Conservation (phyloP, 2,888 invertebrate genomes). For the Mythimna impura region DNA sequence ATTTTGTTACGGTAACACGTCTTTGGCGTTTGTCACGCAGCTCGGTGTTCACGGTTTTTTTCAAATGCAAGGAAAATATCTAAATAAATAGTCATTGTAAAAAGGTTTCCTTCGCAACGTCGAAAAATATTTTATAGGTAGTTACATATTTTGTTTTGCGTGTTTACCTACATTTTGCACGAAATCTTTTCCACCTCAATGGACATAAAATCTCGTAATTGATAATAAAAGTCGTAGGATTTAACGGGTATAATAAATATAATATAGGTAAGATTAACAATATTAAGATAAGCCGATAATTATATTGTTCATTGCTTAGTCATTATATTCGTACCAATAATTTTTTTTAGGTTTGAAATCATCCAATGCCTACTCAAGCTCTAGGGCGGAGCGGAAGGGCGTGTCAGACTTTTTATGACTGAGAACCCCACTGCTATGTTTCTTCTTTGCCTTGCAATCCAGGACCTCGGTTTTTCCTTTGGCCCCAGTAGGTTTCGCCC, state of each 20-base stretch:
- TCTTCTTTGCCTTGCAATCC: too few species aligned
- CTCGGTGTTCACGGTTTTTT: slow-evolving; percentile 1
- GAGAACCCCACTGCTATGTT: too few species aligned
- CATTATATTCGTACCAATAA: slow-evolving; percentile 28
- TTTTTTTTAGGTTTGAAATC: background rate
- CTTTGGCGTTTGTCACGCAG: slow-evolving; percentile 13
- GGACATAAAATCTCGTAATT: background rate
- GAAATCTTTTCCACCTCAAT: slow-evolving; percentile 1
- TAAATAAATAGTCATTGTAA: slow-evolving; percentile 4
- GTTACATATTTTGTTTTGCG: background rate
- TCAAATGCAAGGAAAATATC: background rate
- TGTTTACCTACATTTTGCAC: background rate
- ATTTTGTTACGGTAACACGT: slow-evolving; percentile 33
- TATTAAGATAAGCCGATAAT: slow-evolving; percentile 21
- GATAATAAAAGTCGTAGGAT: background rate
- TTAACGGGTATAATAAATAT: background rate
- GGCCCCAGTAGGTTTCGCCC: too few species aligned
- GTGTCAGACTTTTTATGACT: too few species aligned
- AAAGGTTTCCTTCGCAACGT: background rate
- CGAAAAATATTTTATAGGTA: background rate
- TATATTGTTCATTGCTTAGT: slow-evolving; percentile 17
- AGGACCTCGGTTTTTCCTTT: too few species aligned
- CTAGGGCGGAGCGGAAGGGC: too few species aligned
- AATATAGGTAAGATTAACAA: background rate
- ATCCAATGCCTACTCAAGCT: too few species aligned